Evolutionary conservation across 2,113 vertebrate genomes (phyloP), one percentile per base, ranked within the genome.

Genomic region (Scolopax mira): DNA sequence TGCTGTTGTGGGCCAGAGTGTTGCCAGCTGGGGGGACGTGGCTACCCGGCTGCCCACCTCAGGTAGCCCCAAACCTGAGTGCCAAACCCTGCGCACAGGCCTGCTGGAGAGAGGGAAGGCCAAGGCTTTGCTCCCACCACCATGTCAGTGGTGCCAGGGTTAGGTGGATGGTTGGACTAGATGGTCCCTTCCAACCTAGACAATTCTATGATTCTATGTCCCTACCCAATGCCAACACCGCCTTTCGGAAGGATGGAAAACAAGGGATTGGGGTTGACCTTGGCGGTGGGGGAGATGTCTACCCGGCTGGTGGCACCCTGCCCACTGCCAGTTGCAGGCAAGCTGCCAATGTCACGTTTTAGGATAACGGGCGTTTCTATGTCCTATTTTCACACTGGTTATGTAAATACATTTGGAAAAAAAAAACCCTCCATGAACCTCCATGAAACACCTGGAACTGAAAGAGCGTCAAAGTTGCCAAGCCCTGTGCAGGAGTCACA

Each of bases 61-160:
- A 1, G 48, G 51, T 3, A 2, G 13, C 28, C 52, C 58, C 62
- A 80, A 46, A 64, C 17, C 30, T 3, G 0, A 12, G 17, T 31
- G 25, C 67, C 77, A 88, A 66, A 27, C 37, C 77, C 35, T 33
- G 42, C 0, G 1, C 35, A 10, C 0, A 0, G 30, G 22, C 41
- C 22, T 4, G 0, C 6, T 9, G 8, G 49, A 0, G 0, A 44
- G 55, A 28, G 24, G 42, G 42, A 55, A 79, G n/a, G 16, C 39
- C 31, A 39, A 46, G 46, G 46, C 14, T 71, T 46, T 1, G 5
- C 31, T 46, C 30, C 58, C 49, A 79, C 39, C 15, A 21, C 57
- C 31, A 1, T 0, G 0, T 42, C 41, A 42, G 41, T 42, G 41
- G 41, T 42, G 41, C 15, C 41, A 42, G 41, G 41, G 41, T 42